These are phyloP conservation scores for Autographa gamma DNA, from an alignment of 2,888 invertebrate genomes.

Conservation along the genomic window DNA sequence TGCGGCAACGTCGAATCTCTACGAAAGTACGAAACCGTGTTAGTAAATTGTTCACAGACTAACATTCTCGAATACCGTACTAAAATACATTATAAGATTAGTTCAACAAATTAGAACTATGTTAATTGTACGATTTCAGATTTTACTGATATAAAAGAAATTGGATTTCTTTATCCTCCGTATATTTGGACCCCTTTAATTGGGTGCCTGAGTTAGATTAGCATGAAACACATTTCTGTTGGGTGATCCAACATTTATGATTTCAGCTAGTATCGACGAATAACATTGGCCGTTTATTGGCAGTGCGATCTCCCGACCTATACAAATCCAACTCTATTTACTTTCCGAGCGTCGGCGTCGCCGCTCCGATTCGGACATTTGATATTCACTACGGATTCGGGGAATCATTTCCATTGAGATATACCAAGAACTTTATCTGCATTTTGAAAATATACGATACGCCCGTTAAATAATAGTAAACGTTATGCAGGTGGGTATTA, in stretches of 20 bases:
- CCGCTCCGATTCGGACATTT: slow-evolving; percentile 66
- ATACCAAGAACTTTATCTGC: slow-evolving; percentile 48
- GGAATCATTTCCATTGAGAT: slow-evolving; percentile 66
- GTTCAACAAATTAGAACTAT: slow-evolving; percentile 50
- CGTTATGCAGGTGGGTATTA: slow-evolving; percentile 7
- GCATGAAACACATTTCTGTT: slow-evolving; percentile 53
- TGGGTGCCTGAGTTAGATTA: slow-evolving; percentile 44
- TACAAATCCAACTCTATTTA: slow-evolving; percentile 70
- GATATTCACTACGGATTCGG: slow-evolving; percentile 69
- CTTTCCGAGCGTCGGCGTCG: slow-evolving; percentile 63
- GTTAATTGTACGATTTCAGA: slow-evolving; percentile 36
- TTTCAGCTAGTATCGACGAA: slow-evolving; percentile 39
- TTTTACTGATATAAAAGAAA: slow-evolving; percentile 20
- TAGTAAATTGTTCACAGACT: slow-evolving; percentile 60
- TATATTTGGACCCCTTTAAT: slow-evolving; percentile 47
- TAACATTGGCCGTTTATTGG: slow-evolving; percentile 57
- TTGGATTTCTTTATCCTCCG: too few species aligned
- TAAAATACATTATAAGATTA: slow-evolving; percentile 43
- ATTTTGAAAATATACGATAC: slow-evolving; percentile 35
- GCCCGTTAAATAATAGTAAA: slow-evolving; percentile 11
- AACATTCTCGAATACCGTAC: slow-evolving; percentile 33
- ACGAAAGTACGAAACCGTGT: slow-evolving; percentile 67
- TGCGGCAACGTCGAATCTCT: slow-evolving; percentile 58
- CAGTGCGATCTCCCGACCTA: slow-evolving; percentile 61
- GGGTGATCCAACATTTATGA: slow-evolving; percentile 44